Conservation (phyloP, 2,888 invertebrate genomes). For the Anthophora plumipes region DNA sequence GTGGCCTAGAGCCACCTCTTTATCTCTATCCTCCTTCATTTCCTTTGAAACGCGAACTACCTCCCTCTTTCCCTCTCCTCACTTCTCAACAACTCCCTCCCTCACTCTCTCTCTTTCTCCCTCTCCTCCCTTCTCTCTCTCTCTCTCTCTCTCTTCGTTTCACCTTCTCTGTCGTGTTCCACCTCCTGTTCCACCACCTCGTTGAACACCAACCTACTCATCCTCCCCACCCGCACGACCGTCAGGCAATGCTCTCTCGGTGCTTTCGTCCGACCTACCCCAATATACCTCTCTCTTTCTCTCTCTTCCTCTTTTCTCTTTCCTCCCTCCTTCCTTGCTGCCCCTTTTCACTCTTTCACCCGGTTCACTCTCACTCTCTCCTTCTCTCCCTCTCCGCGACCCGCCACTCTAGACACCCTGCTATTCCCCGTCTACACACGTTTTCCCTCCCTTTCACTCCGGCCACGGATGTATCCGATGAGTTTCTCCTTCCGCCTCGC, state of each 20-base stretch:
- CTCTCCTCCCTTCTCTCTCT: slow-evolving; percentile 4
- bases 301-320: not conserved
- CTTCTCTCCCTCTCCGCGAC: not conserved
- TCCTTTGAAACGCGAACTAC: slow-evolving; percentile 29
- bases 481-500: slow-evolving; percentile 50
- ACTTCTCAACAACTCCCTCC: too few species aligned
- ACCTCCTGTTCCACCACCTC: slow-evolving; percentile 51
- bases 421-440: slow-evolving; percentile 5
- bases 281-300: slow-evolving; percentile 71
- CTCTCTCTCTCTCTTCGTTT: slow-evolving; percentile 10
- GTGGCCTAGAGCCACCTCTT: slow-evolving; percentile 19
- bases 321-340: slow-evolving; percentile 23
- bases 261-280: slow-evolving; percentile 83
- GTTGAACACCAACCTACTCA: slow-evolving; percentile 34
- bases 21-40: slow-evolving; percentile 47
- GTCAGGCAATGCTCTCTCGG: slow-evolving; percentile 73
- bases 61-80: slow-evolving; percentile 19
- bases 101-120: slow-evolving; percentile 2
- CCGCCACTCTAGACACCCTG: too few species aligned
- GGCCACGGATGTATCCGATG: slow-evolving; percentile 38
- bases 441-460: slow-evolving; percentile 21
- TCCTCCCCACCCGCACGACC: slow-evolving; percentile 59
- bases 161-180: slow-evolving; percentile 39
- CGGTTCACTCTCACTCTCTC: slow-evolving; percentile 19
- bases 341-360: slow-evolving; percentile 26